These are phyloP conservation scores for Arnoldichthys spilopterus DNA, from an alignment of 2,797 vertebrate species.

Conservation along the genomic window DNA sequence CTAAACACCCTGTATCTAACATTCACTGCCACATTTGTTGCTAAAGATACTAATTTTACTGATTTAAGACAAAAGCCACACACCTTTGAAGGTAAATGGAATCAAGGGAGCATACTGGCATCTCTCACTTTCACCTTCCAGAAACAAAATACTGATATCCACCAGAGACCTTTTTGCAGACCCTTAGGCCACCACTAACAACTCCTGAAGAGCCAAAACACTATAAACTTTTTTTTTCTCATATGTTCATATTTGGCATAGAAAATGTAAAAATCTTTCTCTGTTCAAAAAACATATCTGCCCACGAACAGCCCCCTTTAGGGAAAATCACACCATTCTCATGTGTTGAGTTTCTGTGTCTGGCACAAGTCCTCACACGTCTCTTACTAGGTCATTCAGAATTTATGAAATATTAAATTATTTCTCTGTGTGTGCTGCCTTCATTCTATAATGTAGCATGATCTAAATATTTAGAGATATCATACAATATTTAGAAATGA, in stretches of 20 bases:
- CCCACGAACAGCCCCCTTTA: not conserved
- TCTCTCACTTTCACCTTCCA: not conserved
- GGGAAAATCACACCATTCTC: conserved; percentile 3
- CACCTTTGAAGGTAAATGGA: not conserved
- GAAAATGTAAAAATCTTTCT: not conserved
- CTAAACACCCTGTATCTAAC: not conserved
- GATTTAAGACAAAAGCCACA: not conserved
- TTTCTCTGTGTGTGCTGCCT: not conserved
- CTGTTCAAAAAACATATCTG: not conserved
- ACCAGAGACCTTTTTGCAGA: not conserved
- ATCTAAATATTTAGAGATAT: not conserved
- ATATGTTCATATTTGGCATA: not conserved
- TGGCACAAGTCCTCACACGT: not conserved
- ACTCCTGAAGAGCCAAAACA: not conserved
- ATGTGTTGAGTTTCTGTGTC: not conserved
- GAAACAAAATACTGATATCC: not conserved
- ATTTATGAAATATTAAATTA: not conserved
- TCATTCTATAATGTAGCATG: not conserved
- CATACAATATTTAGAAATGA: not conserved
- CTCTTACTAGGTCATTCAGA: not conserved
- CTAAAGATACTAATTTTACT: not conserved
- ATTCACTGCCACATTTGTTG: not conserved
- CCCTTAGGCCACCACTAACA: not conserved
- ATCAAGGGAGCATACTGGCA: not conserved
- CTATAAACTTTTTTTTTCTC: not conserved